Base-by-base conservation (phyloP, 1,140 invertebrate genomes). In the Mercenaria mercenaria region DNA sequence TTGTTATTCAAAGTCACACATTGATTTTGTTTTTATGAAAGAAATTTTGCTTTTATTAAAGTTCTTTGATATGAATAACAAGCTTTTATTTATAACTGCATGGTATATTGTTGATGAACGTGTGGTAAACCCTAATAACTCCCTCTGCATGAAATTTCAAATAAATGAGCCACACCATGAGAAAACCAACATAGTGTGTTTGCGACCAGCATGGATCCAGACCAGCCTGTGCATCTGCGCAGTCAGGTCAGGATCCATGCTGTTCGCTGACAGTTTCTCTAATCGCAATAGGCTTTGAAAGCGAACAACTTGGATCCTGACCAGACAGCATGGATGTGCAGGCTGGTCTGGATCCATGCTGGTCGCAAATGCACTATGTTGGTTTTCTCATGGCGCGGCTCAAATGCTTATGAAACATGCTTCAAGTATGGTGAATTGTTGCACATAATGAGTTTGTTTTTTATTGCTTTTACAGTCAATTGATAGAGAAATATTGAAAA, bases 401-500 rank as follows among this genome's bases (percentile, higher is more conserved):
- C 8, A 6, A 29, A 3, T 77, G 50, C 32, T 67, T 43, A 82
- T 37, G 41, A 37, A 59, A 41, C n/a, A 29, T 23, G 34, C 79
- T 81, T 80, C 34, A 13, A 34, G 56, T 56, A 10, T 61, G 29
- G 34, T 56, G n/a, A 37, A 23, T 15, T 47, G 23, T 39, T 74
- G 41, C 37, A 39, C 39, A 39, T 41, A 47, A 20, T 41, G 8
- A 74, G 11, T 11, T 81, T 37, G 23, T 64, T 11, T 26, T 47
- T 47, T 47, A n/a, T n/a, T 81, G 56, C 34, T 41, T 47, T 88
- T 88, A 56, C 86, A 88, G 86, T 79, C 72, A 72, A 88, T 88
- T 81, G 86, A 88, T 88, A 88, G 77, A 56, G 86, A 88, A 69
- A 88, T 88, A 43, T 43, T 88, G 77, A 88, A 88, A 81, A 80